These are phyloP conservation scores for Petrophora chlorosata DNA, from an alignment of 2,888 invertebrate genomes.

Conservation along the genomic window DNA sequence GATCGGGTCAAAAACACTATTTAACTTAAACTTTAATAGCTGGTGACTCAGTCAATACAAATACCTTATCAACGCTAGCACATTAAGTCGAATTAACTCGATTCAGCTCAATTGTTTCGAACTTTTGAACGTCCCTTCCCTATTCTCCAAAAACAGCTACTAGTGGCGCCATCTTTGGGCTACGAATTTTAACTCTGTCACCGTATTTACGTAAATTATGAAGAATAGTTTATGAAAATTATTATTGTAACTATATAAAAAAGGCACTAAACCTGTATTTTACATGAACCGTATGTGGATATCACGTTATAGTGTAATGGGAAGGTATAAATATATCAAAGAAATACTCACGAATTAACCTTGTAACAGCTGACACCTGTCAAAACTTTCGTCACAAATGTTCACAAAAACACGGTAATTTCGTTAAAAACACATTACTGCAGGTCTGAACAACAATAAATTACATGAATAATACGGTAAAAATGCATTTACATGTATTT, in stretches of 20 bases:
- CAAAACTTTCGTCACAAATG: conserved; percentile 79
- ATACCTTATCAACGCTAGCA: too few relatives aligned
- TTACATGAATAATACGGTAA: conserved; percentile 37
- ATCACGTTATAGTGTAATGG: background rate
- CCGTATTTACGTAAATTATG: conserved; percentile 26
- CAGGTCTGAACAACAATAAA: conserved; percentile 38
- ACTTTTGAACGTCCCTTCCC: too few relatives aligned
- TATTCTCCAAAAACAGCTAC: conserved; percentile 24
- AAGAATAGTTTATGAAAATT: background rate
- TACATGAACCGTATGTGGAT: background rate
- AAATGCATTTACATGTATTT: conserved; percentile 56
- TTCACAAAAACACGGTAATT: conserved; percentile 69
- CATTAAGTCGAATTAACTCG: too few relatives aligned
- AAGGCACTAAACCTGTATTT: background rate
- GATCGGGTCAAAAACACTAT: too few relatives aligned
- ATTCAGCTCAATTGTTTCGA: too few relatives aligned
- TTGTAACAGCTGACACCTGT: conserved; percentile 74
- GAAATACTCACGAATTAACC: conserved; percentile 56
- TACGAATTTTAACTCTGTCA: conserved; percentile 29
- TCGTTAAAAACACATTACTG: conserved; percentile 48
- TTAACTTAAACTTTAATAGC: too few relatives aligned
- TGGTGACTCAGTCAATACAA: too few relatives aligned
- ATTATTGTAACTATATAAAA: too few relatives aligned
- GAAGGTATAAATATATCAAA: too few relatives aligned
- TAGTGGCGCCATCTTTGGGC: conserved; percentile 60